A percentile compares a stretch with the other conserved stretches of the same genome.
Conservation (phyloP, 2,113 vertebrate species). For the Cnemophilus loriae region DNA sequence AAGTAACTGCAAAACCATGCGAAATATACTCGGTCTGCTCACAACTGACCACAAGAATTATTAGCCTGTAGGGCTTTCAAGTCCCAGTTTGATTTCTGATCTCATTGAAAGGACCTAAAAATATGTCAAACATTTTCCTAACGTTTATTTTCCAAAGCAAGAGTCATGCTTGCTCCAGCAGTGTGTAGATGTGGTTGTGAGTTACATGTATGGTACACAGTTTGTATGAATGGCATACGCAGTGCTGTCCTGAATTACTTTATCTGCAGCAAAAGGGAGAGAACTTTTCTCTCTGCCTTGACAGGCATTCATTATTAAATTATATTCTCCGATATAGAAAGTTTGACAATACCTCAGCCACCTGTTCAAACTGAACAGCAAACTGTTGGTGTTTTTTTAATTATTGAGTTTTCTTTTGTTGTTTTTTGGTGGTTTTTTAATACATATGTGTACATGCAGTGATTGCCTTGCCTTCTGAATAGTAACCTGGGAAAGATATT, state of each 20-base stretch:
- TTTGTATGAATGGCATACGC: not conserved
- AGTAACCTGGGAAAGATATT: not conserved
- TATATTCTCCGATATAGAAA: not conserved
- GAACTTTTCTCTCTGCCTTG: not conserved
- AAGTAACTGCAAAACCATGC: not conserved
- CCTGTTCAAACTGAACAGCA: not conserved
- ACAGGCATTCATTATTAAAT: not conserved
- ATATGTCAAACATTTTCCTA: not conserved
- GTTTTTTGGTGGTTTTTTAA: not conserved
- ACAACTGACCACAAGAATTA: not conserved
- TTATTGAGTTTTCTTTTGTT: not conserved
- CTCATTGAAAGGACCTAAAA: not conserved
- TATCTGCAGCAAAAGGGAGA: not conserved
- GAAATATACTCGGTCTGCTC: not conserved
- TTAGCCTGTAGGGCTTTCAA: not conserved
- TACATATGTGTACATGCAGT: too few species aligned
- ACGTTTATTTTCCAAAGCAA: not conserved
- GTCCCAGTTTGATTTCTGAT: not conserved
- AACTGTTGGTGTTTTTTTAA: not conserved
- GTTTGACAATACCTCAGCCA: not conserved
- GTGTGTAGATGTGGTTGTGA: not conserved
- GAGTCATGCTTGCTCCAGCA: not conserved
- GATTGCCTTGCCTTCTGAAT: not conserved
- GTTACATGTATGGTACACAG: not conserved
- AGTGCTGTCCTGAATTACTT: not conserved